Base-by-base conservation (phyloP, 2,888 invertebrate genomes). In the Tetropium fuscum region DNA sequence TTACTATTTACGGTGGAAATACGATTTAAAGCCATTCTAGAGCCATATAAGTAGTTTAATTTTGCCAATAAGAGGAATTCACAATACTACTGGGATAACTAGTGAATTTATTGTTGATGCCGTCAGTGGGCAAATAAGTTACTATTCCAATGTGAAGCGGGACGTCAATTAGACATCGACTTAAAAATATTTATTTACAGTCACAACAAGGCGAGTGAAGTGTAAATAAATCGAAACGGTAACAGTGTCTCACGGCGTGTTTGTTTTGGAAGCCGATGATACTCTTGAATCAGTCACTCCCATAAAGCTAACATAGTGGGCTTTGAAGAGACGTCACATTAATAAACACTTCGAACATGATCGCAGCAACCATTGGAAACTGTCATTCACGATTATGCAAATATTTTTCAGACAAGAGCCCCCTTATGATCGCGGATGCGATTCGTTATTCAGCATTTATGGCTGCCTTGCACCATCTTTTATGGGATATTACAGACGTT, bases 311-410 rank as follows among this genome's bases (percentile, higher is more conserved):
- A 68, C 68, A 63, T 53, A 58, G 65, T 59, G 61, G 60, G 61
- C 62, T 65, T 66, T 61, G 58, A 68, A 59, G 40, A 64, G 64
- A 68, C 69, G 70, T 71, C 69, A 69, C 67, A 68, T 72, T 72
- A 73, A 73, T 72, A 73, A 71, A 71, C 73, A 72, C 73, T 72
- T 55, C 59, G 63, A 71, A 71, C 65, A 65, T 68, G 73, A 73
- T 70, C 68, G 63, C 55, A 64, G 66, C 65, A 65, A 62, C 66
- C 69, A 68, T 66, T 66, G 64, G 66, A 71, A 73, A 71, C 71
- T 72, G 75, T 75, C 76, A 74, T 75, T 74, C 74, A 75, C 70
- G 74, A 74, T 76, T 75, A 76, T 75, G 76, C 69, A 73, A 75
- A 76, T 76, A 59, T 41, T 58, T 64, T 55, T 56, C 64, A 68